Conservation (phyloP, 2,888 invertebrate species). For the Coecobrya sp. region DNA sequence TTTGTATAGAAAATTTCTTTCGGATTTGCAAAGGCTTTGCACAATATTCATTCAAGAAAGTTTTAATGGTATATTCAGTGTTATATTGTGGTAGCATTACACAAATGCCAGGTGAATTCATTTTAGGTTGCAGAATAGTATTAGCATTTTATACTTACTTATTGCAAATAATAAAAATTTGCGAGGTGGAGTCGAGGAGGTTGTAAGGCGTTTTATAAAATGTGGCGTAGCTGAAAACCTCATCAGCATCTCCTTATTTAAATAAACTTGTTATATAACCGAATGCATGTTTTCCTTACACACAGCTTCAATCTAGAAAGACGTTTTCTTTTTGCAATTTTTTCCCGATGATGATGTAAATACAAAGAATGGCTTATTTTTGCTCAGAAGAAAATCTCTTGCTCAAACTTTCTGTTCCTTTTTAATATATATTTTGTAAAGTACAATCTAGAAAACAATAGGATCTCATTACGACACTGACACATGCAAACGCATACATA, state of each 20-base stretch:
- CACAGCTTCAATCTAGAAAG: too few relatives aligned
- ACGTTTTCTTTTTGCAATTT: too few relatives aligned
- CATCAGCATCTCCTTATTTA: not conserved
- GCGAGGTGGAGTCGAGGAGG: constrained; percentile 29
- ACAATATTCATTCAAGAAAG: constrained; percentile 11
- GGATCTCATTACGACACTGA: not conserved
- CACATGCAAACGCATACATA: too few relatives aligned
- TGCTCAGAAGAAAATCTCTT: not conserved
- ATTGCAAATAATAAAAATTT: constrained; percentile 16
- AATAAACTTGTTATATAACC: too few relatives aligned
- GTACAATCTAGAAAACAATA: not conserved
- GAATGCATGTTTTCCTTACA: too few relatives aligned
- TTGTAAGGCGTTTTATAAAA: constrained; percentile 33
- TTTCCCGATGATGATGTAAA: too few relatives aligned
- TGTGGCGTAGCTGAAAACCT: constrained; percentile 14
- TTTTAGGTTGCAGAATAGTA: not conserved
- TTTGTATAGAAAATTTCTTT: not conserved
- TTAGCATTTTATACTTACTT: constrained; percentile 7
- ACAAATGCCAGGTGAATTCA: constrained; percentile 16
- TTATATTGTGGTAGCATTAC: too few relatives aligned
- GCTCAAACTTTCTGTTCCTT: not conserved
- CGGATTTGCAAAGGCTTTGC: not conserved
- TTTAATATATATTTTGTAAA: not conserved
- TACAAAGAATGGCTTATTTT: not conserved
- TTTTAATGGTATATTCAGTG: constrained; percentile 38